Conservation (phyloP, 1,140 invertebrate genomes). For the Bathynomus jamesi region DNA sequence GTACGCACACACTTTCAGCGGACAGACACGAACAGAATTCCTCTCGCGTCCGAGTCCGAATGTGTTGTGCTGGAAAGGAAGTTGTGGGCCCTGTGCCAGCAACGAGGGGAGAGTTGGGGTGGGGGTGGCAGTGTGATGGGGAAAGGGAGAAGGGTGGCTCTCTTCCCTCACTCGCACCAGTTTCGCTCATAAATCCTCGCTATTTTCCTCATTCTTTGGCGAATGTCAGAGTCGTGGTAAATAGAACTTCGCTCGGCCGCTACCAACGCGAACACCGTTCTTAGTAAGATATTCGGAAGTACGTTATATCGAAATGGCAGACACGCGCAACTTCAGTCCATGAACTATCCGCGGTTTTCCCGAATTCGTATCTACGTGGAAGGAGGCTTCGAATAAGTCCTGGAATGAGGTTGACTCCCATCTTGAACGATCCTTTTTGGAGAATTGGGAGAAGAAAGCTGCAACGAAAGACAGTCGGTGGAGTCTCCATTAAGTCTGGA, state of each 20-base stretch:
- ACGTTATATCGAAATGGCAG: too few relatives aligned
- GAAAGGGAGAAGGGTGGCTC: neutral
- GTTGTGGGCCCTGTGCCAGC: neutral
- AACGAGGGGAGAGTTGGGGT: neutral
- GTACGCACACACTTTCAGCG: neutral
- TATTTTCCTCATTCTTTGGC: neutral
- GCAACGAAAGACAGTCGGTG: neutral
- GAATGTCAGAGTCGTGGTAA: too few relatives aligned
- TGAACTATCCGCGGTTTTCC: too few relatives aligned
- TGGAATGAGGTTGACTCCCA: too few relatives aligned
- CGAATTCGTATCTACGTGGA: too few relatives aligned
- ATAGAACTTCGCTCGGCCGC: too few relatives aligned
- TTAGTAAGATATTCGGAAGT: too few relatives aligned
- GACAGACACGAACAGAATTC: neutral
- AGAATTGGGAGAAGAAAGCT: neutral
- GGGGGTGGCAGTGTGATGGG: too few relatives aligned
- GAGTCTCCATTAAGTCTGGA: neutral
- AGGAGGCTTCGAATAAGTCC: too few relatives aligned
- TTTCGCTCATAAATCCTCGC: neutral
- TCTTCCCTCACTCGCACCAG: neutral
- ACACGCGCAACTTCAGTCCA: too few relatives aligned
- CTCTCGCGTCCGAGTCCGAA: neutral
- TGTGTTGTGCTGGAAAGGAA: neutral
- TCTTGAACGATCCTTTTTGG: neutral
- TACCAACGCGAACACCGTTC: too few relatives aligned